Evolutionary conservation across 2,797 vertebrate genomes (phyloP), one percentile per base, ranked within the genome.

Genomic region (Poecile montanus): DNA sequence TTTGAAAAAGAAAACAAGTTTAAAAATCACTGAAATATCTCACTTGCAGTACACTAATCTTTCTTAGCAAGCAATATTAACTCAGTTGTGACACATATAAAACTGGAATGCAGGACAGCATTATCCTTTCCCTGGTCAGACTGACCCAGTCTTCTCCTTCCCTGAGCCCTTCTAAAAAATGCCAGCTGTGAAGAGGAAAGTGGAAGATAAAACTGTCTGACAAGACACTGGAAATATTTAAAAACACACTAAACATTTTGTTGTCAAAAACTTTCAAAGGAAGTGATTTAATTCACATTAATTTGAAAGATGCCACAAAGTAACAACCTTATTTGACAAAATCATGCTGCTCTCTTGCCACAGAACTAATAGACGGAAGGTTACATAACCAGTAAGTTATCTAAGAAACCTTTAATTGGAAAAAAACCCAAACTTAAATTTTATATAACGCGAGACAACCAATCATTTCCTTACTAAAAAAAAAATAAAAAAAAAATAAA

Each of bases 91-190:
- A 77, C 84, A 85, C 36, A 32, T 53, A 74, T 77, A 94, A 91
- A 94, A 82, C n/a, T 73, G 77, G 74, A 94, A 96, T 93, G 78
- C 27, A 1, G 65, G 42, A 91, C 16, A 85, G 23, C 36, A 60
- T 66, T 91, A 54, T 66, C 88, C 30, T 86, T 91, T 91, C 57
- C 23, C 74, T 95, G 95, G 95, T 96, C 93, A 96, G 72, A 80
- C 50, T 95, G 96, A 96, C 93, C 93, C 47, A 87, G 88, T 58
- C 83, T 79, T 95, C 76, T 88, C 30, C 78, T 89, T 68, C 72
- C 34, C 34, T 75, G 83, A 94, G 51, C 40, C 36, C 57, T 70
- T 85, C 67, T 71, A 76, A 88, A 82, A 95, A 89, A 93, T 67
- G 84, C 54, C 63, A 88, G 38, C 62, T 89, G 76, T 79, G 57